A percentile compares a stretch with the other conserved stretches of the same genome.
Evolutionary conservation across 1,140 invertebrate species (phyloP).

Genomic region (Pararge aegeria): DNA sequence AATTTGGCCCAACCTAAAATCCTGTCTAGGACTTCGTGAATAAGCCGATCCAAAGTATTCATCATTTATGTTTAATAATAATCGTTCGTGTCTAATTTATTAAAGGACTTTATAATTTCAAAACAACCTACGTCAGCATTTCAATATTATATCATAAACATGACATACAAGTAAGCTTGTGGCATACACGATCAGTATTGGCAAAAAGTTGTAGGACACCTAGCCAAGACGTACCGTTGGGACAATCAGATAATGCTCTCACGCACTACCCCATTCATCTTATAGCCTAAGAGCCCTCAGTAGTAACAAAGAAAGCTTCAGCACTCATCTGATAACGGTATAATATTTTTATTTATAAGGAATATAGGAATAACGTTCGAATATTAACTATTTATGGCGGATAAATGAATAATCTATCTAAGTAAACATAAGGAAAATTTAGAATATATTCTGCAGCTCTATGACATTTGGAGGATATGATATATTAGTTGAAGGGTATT

Average conservation of each 20-base stretch:
- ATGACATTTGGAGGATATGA: too few relatives aligned
- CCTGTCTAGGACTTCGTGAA: too few relatives aligned
- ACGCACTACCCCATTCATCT: slow-evolving; percentile 65
- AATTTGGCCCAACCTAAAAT: too few relatives aligned
- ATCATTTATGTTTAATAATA: too few relatives aligned
- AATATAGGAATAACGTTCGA: too few relatives aligned
- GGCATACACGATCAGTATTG: slow-evolving; percentile 39
- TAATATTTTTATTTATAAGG: too few relatives aligned
- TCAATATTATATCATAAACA: slow-evolving; percentile 71
- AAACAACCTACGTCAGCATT: slow-evolving; percentile 16
- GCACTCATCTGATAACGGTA: not conserved
- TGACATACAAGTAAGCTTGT: slow-evolving; percentile 57
- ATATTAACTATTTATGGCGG: too few relatives aligned
- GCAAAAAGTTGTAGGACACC: slow-evolving; percentile 55
- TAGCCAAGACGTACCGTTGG: slow-evolving; percentile 34
- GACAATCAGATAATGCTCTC: slow-evolving; percentile 64
- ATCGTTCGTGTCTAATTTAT: not conserved
- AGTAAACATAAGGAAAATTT: too few relatives aligned
- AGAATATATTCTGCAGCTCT: too few relatives aligned
- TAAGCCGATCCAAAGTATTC: too few relatives aligned
- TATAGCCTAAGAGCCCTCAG: not conserved
- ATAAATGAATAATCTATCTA: too few relatives aligned
- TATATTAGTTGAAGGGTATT: too few relatives aligned
- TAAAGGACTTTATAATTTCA: not conserved
- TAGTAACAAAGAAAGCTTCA: not conserved